Evolutionary conservation across 1,140 invertebrate genomes (phyloP), one percentile per base, ranked within the genome.

Genomic region (Drosophila aff.): DNA sequence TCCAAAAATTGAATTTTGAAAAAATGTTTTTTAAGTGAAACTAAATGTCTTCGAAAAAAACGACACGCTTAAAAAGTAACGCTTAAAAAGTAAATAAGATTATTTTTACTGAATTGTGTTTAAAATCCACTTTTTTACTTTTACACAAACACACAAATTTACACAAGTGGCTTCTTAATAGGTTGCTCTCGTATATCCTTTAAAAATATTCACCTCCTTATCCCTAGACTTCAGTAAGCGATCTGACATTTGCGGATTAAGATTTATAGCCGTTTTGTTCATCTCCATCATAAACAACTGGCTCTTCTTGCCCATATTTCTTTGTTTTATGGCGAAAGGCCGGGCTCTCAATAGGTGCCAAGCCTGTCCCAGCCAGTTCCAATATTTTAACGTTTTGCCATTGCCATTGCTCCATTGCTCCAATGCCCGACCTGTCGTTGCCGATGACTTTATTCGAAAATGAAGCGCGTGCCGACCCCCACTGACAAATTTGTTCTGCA

Each of bases 381-480:
- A 38, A 41, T 28, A 44, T 62, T 47, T 64, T 26, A 64, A 63
- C 33, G 62, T 49, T 68, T 49, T 50, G 40, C 57, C 40, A 49
- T 59, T 57, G 43, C 74, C 18, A 65, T 41, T 58, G 44, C 60
- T 64, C 55, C 66, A 64, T 72, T 78, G 68, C 50, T 71, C 64
- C 59, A 55, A 55, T 55, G 53, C 62, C 64, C 71, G 78, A 90
- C 73, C 79, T 91, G 79, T 85, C 86, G 79, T 66, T 76, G 76
- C 66, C 76, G 78, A 90, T 90, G 81, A 90, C 81, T 90, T 90
- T 84, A 90, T 90, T 76, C 82, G 72, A 82, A 91, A 77, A 63
- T 75, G 83, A 62, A 92, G 83, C 91, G 86, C 91, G 91, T 92
- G 91, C 91, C 91, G 91, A 92, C 91, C 91, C 91, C 91, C 87